Conservation (phyloP, 2,888 invertebrate species). For the Rotaria magnacalcarata region DNA sequence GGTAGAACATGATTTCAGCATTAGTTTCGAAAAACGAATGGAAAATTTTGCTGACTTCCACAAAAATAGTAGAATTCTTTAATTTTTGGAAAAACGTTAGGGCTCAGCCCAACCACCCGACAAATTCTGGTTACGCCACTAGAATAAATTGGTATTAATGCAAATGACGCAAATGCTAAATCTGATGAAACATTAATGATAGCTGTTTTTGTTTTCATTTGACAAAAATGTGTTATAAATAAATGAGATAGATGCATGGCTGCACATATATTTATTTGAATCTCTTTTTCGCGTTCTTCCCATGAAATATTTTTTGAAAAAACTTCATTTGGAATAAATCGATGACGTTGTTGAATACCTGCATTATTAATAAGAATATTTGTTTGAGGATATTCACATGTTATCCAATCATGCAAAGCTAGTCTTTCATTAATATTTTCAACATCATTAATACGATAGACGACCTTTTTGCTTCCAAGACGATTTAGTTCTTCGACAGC, state of each 20-base stretch:
- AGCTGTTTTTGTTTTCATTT: background rate
- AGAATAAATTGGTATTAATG: background rate
- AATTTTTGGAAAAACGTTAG: too few relatives aligned
- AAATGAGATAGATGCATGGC: background rate
- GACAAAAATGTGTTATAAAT: background rate
- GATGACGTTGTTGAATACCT: slow-evolving; percentile 16
- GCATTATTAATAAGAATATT: slow-evolving; percentile 20
- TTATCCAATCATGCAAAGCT: background rate
- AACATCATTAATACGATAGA: slow-evolving; percentile 2
- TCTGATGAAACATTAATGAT: slow-evolving; percentile 25
- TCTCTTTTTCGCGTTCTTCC: slow-evolving; percentile 22
- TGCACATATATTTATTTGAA: slow-evolving; percentile 6
- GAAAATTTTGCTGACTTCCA: too few relatives aligned
- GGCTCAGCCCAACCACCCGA: too few relatives aligned
- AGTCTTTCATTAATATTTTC: background rate
- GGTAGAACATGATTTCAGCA: too few relatives aligned
- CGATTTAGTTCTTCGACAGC: background rate
- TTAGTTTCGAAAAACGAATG: too few relatives aligned
- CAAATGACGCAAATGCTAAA: slow-evolving; percentile 7
- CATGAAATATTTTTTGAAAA: background rate
- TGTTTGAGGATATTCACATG: background rate
- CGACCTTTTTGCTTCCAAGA: background rate
- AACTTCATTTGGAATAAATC: background rate
- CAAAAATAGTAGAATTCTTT: too few relatives aligned
- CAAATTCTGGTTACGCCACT: too few relatives aligned